Base-by-base conservation (phyloP, 1,140 invertebrate species). In the Helicoverpa zea region DNA sequence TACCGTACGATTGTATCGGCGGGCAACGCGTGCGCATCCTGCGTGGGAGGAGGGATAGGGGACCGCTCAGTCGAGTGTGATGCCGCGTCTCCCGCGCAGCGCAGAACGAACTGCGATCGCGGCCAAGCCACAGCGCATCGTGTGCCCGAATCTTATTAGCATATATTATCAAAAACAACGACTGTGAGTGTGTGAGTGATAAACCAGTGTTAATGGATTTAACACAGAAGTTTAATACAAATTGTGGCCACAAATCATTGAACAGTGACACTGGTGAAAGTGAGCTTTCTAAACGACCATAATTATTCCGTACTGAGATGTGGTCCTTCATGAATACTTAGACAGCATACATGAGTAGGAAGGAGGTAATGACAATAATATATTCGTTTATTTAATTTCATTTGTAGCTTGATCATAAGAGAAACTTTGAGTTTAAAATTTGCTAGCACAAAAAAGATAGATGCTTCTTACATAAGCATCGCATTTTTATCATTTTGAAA, bases 291-390 rank as follows among this genome's bases (percentile, higher is more conserved):
- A 87, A 85, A 77, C 84, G 85, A 84, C 86, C 83, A 79, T 77
- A 85, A 85, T 85, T 88, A 83, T 68, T 77, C 61, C 49, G 61
- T 77, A 77, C 61, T 90, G 93, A 93, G 87, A 94, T 94, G 93
- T 89, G 88, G 90, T 89, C 87, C 87, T 88, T 87, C 82, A 84
- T 91, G 87, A 90, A 89, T 84, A 89, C 85, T 85, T 90, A 90
- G 88, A 64, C 81, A 81, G 81, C 81, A 87, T 93, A 90, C 86
- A 93, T 94, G 93, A 90, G 87, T 87, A 90, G 88, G 80, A 88
- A 80, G 83, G 89, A 91, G 92, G 92, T 93, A 89, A 86, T 76
- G 49, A 12, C 51, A 23, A 23, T 51, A 52, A 54, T 35, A 58
- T 72, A 51, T 5, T 3, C 13, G 2, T 43, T 72, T 35, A 56